Base-by-base conservation (phyloP, 2,797 vertebrate genomes). In the Calcarius lapponicus region DNA sequence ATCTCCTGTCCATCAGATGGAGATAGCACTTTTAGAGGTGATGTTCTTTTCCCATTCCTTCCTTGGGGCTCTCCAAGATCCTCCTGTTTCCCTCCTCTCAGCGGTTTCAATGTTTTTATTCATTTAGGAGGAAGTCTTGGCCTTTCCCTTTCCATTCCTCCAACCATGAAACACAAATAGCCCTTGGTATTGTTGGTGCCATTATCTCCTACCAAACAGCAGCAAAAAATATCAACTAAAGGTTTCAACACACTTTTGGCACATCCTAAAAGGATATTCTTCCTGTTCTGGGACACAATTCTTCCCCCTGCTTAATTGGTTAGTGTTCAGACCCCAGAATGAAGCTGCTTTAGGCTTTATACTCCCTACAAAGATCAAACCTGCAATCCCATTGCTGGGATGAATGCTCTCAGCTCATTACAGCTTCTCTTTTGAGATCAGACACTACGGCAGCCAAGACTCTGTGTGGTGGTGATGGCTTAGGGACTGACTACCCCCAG, bases 361-460 rank as follows among this genome's bases (percentile, higher is more conserved):
- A 7, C 36, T 53, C 57, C 57, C n/a, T 32, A n/a, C 36, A 66
- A 94, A 87, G 51, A 38, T 38, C 80, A 93, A 91, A 71, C 24
- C 72, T 78, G n/a, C 54, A 79, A 40, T 51, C 75, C 72, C 82
- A 51, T 43, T 2, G 10, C 56, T 38, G 72, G 92, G 84, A 78
- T 48, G 62, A 80, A 74, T 38, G 25, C 53, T 20, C 56, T 91
- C 82, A 84, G 45, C 80, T 87, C 36, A 2, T 83, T 74, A 62
- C 1, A 1, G 65, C 34, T 69, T 54, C 87, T 72, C 65, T 90
- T 82, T 36, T 31, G 54, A 74, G 72, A 64, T 78, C 85, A 96
- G 93, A 95, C 94, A 65, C 40, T 19, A 26, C 0, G 31, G 88
- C 91, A 95, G 94, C 82, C 94, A 95, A 92, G 86, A 83, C 87